Conservation (phyloP, 1,140 invertebrate species). For the Dryas iulia region DNA sequence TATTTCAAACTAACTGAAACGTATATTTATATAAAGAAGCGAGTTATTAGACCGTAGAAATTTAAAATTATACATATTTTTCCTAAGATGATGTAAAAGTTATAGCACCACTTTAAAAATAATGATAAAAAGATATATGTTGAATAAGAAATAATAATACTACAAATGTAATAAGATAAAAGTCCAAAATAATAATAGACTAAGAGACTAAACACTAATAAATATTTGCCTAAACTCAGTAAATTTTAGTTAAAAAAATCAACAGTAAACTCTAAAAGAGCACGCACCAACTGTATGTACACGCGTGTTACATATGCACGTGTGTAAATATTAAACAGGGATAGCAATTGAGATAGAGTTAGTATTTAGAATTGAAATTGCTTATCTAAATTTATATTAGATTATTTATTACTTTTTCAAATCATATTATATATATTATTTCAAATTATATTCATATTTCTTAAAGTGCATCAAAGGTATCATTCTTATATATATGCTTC, state of each 20-base stretch:
- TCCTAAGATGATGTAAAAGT: neutral
- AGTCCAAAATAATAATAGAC: too few species aligned
- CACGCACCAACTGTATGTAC: neutral
- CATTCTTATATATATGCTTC: too few species aligned
- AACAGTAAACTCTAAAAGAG: neutral
- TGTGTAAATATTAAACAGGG: neutral
- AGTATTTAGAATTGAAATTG: neutral
- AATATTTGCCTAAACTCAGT: too few species aligned
- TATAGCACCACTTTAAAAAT: neutral
- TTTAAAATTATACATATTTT: neutral
- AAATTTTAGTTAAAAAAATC: neutral
- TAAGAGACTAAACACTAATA: neutral
- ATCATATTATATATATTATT: too few species aligned
- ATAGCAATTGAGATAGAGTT: neutral
- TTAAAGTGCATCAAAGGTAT: too few species aligned
- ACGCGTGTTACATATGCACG: neutral
- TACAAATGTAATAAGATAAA: neutral
- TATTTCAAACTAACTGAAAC: neutral
- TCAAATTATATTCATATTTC: too few species aligned
- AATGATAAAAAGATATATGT: neutral
- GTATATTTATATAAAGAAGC: neutral
- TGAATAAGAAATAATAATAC: neutral
- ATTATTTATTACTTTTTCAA: too few species aligned
- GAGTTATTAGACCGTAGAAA: neutral
- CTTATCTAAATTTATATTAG: neutral